Evolutionary conservation across 1,140 invertebrate genomes (phyloP), one percentile per base, ranked within the genome.

Genomic region (Thaumatotibia leucotreta): DNA sequence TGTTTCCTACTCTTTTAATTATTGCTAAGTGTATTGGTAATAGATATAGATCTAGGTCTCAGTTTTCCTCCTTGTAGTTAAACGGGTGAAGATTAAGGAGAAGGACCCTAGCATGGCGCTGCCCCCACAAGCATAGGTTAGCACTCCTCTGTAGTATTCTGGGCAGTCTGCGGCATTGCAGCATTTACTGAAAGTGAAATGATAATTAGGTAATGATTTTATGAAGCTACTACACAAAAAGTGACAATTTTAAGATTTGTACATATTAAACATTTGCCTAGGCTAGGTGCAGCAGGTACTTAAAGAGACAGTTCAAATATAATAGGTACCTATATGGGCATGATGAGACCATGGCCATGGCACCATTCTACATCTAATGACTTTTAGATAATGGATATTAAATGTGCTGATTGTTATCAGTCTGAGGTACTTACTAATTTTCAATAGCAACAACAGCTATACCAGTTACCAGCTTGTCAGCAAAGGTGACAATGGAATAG

Each of bases 401-500:
- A n/a, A n/a, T n/a, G 27, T 29, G 14, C 4, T 39, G 35, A n/a
- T 39, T 39, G 1, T 14, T n/a, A 14, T 20, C 2, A 20, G 2
- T 35, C 1, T 45, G 0, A 31, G 23, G 58, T 63, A 92, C 92
- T 93, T 86, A 95, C 95, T 94, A 93, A 85, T 94, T 93, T 91
- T 98, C 96, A 71, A 99, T 97, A 22, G 97, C 82, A 64, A 97
- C 93, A 33, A 98, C 96, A 31, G 96, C 96, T 14, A 97, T 82
- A 4, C 98, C 98, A 75, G 97, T 96, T 22, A 98, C 94, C 10
- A 99, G 90, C 93, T 99, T 99, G 84, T 99, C 98, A 4, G 96
- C 94, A 90, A 99, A 98, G 70, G 97, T 98, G 82, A 99, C 98
- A 29, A 96, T 94, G 24, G 97, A 98, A 89, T 98, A 99, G 35